Conservation (phyloP, 2,113 vertebrate species). For the Takifugu bimaculatus region DNA sequence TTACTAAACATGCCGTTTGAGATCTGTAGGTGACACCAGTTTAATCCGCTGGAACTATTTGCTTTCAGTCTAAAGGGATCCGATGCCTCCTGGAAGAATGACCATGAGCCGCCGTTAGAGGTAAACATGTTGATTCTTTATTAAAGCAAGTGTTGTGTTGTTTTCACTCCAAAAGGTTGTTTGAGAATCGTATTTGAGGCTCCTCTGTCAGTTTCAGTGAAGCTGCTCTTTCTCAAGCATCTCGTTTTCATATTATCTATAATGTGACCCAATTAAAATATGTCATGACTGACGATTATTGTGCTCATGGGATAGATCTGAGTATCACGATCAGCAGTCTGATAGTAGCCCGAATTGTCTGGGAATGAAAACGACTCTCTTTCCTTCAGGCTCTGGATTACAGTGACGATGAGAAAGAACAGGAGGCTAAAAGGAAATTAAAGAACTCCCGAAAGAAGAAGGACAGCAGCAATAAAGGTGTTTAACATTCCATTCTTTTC, state of each 20-base stretch:
- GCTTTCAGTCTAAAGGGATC: conserved; percentile 83
- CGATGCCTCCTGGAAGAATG: conserved; percentile 96
- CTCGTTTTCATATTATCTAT: not conserved
- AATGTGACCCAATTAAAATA: too few relatives aligned
- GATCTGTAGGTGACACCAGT: too few relatives aligned
- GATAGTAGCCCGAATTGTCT: not conserved
- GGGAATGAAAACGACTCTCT: too few relatives aligned
- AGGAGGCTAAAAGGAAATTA: conserved; percentile 82
- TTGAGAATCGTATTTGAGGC: not conserved
- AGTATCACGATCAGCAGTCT: not conserved
- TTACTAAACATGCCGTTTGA: not conserved
- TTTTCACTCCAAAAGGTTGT: not conserved
- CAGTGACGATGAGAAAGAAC: conserved; percentile 93
- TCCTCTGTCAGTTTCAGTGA: not conserved
- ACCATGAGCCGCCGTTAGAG: conserved; percentile 91
- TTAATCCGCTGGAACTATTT: not conserved
- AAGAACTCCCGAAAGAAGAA: conserved; percentile 60
- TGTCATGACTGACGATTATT: not conserved
- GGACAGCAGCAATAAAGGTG: not conserved
- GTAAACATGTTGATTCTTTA: conserved; percentile 41
- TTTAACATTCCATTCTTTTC: not conserved
- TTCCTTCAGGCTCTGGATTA: conserved; percentile 84
- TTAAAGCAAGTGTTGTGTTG: not conserved
- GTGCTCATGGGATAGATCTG: too few relatives aligned
- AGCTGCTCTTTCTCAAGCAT: not conserved